phyloP scores from a whole-genome alignment of 2,888 invertebrate species.

The Tetrapedia diversipes region DNA sequence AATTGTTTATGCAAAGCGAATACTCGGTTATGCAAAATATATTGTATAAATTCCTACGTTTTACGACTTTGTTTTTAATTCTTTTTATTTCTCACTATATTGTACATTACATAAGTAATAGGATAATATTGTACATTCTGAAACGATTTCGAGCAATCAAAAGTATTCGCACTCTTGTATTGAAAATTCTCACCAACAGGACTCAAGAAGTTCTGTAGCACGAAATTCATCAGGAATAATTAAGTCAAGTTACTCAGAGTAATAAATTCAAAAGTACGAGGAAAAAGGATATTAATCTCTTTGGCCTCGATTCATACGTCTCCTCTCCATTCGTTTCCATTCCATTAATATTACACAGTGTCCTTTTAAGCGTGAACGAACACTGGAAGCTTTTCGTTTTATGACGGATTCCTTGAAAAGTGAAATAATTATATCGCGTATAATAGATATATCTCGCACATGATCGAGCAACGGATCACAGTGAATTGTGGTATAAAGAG shows the following conservation, averaged over 20 bases:
- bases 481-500: background rate
- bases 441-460: background rate
- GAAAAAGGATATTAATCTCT: conserved; percentile 34
- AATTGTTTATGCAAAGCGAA: too few relatives aligned
- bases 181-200: background rate
- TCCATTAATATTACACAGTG: conserved; percentile 38
- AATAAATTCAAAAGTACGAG: conserved; percentile 25
- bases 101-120: too few relatives aligned
- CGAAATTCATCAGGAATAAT: conserved; percentile 21
- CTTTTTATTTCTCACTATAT: too few relatives aligned
- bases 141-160: background rate
- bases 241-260: conserved; percentile 17
- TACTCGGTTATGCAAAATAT: too few relatives aligned
- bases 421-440: background rate
- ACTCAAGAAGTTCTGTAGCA: background rate
- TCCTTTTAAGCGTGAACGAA: conserved; percentile 13
- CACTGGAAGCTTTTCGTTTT: conserved; percentile 4
- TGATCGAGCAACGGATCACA: background rate
- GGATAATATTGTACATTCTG: too few relatives aligned
- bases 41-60: too few relatives aligned
- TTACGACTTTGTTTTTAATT: too few relatives aligned
- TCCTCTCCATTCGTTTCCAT: conserved; percentile 33
- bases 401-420: background rate
- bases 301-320: conserved; percentile 9
- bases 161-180: background rate